These are phyloP conservation scores for Anthonomus grandis DNA, from an alignment of 1,140 invertebrate species.

Conservation along the genomic window DNA sequence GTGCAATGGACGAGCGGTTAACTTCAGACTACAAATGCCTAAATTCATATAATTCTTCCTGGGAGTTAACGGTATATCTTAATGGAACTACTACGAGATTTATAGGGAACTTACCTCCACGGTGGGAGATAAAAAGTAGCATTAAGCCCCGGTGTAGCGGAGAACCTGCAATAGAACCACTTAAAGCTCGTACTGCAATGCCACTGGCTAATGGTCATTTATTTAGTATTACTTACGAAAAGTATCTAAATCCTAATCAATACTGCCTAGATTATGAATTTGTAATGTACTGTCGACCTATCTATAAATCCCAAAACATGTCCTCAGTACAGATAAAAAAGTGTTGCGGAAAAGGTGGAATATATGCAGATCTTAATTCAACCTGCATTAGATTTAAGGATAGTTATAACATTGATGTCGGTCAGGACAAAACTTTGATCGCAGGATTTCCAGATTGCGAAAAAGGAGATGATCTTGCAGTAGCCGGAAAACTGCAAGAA, in stretches of 20 bases:
- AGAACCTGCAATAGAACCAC: constrained; percentile 17
- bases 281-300: constrained; percentile 29
- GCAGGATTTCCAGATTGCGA: no score
- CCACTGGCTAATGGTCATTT: constrained; percentile 34
- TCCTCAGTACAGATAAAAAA: constrained; percentile 50
- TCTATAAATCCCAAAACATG: constrained; percentile 16
- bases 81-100: constrained; percentile 20
- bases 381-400: constrained; percentile 36
- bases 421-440: constrained; percentile 41
- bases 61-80: constrained; percentile 31
- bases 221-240: constrained; percentile 30
- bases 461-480: no score
- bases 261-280: constrained; percentile 40
- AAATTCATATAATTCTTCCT: constrained; percentile 22
- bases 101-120: constrained; percentile 24
- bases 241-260: constrained; percentile 31
- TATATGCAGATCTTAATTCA: constrained; percentile 55
- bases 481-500: no score
- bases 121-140: constrained; percentile 35
- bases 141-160: constrained; percentile 24
- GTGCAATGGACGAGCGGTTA: constrained; percentile 13
- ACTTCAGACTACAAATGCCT: constrained; percentile 17
- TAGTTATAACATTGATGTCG: constrained; percentile 25
- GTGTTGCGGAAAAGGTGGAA: constrained; percentile 57
- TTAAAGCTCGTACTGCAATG: constrained; percentile 24